Evolutionary conservation across 2,888 invertebrate species (phyloP), one percentile per base, ranked within the genome.

Genomic region (Panzeria rudis): DNA sequence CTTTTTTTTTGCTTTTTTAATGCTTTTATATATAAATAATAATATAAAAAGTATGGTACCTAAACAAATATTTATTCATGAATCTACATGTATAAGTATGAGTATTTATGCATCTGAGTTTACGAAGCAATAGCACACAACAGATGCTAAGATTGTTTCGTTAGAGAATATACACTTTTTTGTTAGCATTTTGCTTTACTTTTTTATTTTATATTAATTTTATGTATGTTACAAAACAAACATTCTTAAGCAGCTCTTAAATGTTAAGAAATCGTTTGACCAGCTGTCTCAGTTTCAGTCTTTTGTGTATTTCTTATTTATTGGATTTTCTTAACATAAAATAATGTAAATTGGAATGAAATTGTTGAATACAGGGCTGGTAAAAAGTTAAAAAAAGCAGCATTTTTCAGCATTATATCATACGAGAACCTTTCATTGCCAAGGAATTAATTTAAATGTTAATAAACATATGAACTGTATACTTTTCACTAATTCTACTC

Each of bases 101-200:
- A 6, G 15, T 54, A 32, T 41, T 8, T 66, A 41, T 54, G 11
- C 20, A 41, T 15, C 13, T 38, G 5, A 7, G 3, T 52, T 25
- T 32, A 59, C 29, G 25, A 17, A 75, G 41, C 52, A 56, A 25
- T 44, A 64, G 15, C 20, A 66, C 62, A 75, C 68, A 75, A 61
- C 81, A 81, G 81, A 68, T 81, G 75, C 61, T 61, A n/a, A 32
- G 32, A 73, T 81, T 73, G 38, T 73, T 66, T 25, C 20, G 5
- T 32, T 8, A 56, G 6, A 72, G 15, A 62, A 69, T 56, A 29
- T 15, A 9, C 9, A 11, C 44, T n/a, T 35, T 35, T 15, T 44
- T 44, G 23, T 50, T 20, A 23, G 15, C 15, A 32, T 15, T 44
- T 29, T n/a, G 20, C 23, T 50, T 50, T 9, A 5, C 11, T 76